phyloP scores from a whole-genome alignment of 2,797 vertebrate species.

The Phoeniculus purpureus region DNA sequence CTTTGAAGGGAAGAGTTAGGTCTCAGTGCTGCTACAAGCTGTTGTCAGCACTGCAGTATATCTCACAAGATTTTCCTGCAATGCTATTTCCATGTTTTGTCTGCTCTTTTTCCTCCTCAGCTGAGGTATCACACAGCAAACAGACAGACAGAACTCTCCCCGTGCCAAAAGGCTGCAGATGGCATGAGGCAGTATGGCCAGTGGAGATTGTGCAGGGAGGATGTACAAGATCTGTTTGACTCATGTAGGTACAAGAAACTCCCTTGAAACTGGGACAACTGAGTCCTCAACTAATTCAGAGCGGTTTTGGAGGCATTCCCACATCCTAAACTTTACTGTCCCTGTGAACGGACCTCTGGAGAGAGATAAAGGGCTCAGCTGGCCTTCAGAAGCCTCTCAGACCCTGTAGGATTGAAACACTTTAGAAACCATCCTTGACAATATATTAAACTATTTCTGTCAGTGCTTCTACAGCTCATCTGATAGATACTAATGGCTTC shows the following conservation, averaged over 20 bases:
- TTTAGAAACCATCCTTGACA: slow-evolving; percentile 36
- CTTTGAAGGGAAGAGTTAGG: background rate
- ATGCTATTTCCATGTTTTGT: background rate
- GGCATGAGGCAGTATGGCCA: accelerated
- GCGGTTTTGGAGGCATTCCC: background rate
- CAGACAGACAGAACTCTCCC: background rate
- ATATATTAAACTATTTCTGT: slow-evolving; percentile 69
- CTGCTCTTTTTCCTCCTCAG: background rate
- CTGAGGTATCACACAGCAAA: too few relatives aligned
- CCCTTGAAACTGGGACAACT: background rate
- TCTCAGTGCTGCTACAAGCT: background rate
- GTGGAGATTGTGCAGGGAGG: accelerated
- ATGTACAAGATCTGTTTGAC: background rate
- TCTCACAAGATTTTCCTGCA: background rate
- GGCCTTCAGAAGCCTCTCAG: background rate
- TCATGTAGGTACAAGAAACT: background rate
- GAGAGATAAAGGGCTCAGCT: background rate
- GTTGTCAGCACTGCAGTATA: background rate
- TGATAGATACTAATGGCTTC: slow-evolving; percentile 71
- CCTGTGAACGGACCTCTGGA: background rate
- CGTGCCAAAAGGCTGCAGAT: background rate
- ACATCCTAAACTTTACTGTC: background rate
- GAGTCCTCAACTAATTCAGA: background rate
- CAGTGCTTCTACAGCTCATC: slow-evolving; percentile 54
- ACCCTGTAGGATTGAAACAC: background rate